Base-by-base conservation (phyloP, 2,113 vertebrate genomes). In the Piprites chloris region DNA sequence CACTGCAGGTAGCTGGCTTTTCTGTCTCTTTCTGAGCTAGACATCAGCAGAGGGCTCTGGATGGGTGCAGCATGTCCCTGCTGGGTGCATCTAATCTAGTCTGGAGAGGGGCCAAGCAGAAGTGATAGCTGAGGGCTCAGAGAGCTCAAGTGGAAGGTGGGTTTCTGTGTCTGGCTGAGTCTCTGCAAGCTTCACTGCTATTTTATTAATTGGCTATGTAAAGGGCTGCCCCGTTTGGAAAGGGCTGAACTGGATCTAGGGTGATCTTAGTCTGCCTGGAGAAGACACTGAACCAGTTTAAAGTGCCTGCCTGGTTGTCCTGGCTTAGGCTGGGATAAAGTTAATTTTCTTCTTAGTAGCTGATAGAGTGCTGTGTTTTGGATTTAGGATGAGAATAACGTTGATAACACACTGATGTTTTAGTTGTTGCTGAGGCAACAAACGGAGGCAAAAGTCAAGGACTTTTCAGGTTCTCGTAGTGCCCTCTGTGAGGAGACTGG, bases 81-180 rank as follows among this genome's bases (percentile, higher is more conserved):
- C 67, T 75, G 85, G 46, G 46, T 85, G 61, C 42, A 59, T 46
- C 72, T 83, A 44, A 83, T 69, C 59, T 68, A 42, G 53, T 12
- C 76, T 94, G 94, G 95, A 96, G 42, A 73, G 46, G 5, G 42
- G 88, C 92, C 94, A 93, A 88, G 79, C 63, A 86, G 92, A 79
- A 90, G 62, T 20, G 74, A 65, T 47, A 85, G 73, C 63, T 66
- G 59, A 80, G 32, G 59, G 59, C 4, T 20, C 12, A 6, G 53
- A 32, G 19, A 91, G 16, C 44, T 68, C 1, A 7, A 27, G 28
- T 56, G 41, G 30, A 79, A 52, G 21, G 47, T 44, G 63, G 79
- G 28, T 84, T 69, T 84, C 80, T 69, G 39, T 32, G 30, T 39
- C 72, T 67, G 55, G 47, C 42, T 27, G 26, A 72, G 22, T 50